Evolutionary conservation across 2,888 invertebrate genomes (phyloP), one percentile per base, ranked within the genome.

Genomic region (Amblyjoppa fuscipennis): DNA sequence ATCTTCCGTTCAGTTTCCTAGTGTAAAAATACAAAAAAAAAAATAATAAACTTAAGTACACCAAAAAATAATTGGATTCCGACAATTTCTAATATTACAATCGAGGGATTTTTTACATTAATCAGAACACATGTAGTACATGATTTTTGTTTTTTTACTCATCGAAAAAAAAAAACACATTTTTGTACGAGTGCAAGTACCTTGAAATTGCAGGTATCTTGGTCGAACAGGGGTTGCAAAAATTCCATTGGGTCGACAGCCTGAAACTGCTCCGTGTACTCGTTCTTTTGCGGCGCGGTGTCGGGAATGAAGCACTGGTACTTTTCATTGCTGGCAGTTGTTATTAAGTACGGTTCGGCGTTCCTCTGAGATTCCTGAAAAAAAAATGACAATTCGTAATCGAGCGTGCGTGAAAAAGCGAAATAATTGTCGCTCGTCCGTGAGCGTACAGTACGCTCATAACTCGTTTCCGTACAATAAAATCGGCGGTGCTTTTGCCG

Each of bases 301-400:
- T 96, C 96, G 13, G 98, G 98, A 89, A 99, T 95, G 11, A 96
- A 94, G 93, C 99, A 99, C 82, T 96, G 96, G 93, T 98, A 99
- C 88, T 96, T 96, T 92, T 99, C 99, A 91, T 97, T 96, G 86
- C 97, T 96, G 20, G 96, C 95, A 16, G 98, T 97, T 76, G 96
- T 96, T 75, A 98, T 96, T 87, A 96, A 94, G 78, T 98, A 94
- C 13, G 96, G 94, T 90, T 97, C 97, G 84, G 94, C 94, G 82
- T 95, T 93, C 28, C 89, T 80, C 45, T 89, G 89, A 11, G 91
- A 83, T 73, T 94, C 91, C 94, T 94, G 66, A 69, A 89, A 89
- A 7, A 59, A 71, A 34, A 80, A 34, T 41, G 31, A 77, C 79
- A 78, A 59, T 86, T 77, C 49, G 53, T 38, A 11, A 85, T 34